Percentiles rank a stretch among this genome's conserved stretches.
phyloP scores from a whole-genome alignment of 2,113 vertebrate species.

The Pipa parva region DNA sequence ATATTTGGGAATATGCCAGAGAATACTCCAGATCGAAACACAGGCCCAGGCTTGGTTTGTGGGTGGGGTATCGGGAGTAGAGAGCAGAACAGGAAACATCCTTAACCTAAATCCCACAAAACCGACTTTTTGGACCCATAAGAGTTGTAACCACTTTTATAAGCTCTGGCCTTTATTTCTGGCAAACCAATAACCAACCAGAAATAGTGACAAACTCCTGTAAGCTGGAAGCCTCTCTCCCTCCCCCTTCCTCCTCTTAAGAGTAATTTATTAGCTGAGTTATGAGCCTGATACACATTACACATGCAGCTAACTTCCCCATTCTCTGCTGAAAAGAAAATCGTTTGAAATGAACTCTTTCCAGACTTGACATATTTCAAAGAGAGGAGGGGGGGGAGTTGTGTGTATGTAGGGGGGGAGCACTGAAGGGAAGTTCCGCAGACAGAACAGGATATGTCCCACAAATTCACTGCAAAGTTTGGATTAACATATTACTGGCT shows the following conservation, averaged over 20 bases:
- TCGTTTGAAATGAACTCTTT: conserved; percentile 32
- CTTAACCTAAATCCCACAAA: not conserved
- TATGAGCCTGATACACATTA: conserved; percentile 36
- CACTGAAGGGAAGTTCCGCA: conserved; percentile 29
- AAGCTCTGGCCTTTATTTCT: conserved; percentile 18
- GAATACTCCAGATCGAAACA: not conserved
- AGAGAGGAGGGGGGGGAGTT: not conserved
- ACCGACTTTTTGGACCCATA: conserved; percentile 4
- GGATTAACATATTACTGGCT: not conserved
- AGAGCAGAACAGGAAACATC: conserved; percentile 22
- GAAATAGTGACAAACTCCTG: not conserved
- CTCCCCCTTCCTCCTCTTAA: not conserved
- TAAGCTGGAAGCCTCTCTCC: conserved; percentile 24
- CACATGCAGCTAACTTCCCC: conserved; percentile 2
- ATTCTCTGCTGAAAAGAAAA: conserved; percentile 25
- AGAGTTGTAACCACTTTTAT: conserved; percentile 28
- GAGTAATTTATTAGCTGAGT: conserved; percentile 30
- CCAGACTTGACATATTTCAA: conserved; percentile 35
- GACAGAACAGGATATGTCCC: conserved; percentile 37
- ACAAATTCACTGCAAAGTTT: conserved; percentile 1
- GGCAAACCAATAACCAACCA: conserved; percentile 20
- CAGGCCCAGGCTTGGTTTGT: not conserved
- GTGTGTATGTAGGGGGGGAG: not conserved
- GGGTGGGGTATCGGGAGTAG: not conserved
- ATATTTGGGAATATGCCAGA: not conserved